These are phyloP conservation scores for Sitta europaea DNA, from an alignment of 2,113 vertebrate genomes.

Conservation along the genomic window DNA sequence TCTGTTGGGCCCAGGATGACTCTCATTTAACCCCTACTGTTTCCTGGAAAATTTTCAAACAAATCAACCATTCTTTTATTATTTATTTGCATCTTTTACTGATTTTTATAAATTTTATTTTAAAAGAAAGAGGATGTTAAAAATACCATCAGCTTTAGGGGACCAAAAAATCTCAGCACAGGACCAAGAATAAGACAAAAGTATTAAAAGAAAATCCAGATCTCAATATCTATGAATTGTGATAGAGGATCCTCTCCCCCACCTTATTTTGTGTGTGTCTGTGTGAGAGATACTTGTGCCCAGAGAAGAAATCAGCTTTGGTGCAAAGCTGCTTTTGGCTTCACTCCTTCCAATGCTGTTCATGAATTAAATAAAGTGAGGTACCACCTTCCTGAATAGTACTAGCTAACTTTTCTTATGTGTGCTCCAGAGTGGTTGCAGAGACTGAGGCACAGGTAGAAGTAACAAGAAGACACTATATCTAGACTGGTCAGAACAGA, in stretches of 20 bases:
- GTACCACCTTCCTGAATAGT: background rate
- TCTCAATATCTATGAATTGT: background rate
- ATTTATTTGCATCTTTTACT: background rate
- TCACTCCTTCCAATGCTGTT: background rate
- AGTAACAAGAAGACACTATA: background rate
- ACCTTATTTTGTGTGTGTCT: too few relatives aligned
- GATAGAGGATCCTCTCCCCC: background rate
- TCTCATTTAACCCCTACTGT: conserved; percentile 13
- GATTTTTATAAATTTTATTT: background rate
- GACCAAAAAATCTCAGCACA: background rate
- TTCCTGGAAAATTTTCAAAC: conserved; percentile 14
- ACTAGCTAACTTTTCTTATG: background rate
- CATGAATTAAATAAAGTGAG: background rate
- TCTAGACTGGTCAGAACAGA: background rate
- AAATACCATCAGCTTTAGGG: background rate
- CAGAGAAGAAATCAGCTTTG: background rate
- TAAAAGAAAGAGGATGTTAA: background rate
- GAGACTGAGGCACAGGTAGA: background rate
- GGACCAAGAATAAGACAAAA: background rate
- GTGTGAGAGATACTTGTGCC: background rate
- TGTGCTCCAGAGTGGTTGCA: background rate
- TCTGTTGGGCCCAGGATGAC: conserved; percentile 18
- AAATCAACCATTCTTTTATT: conserved; percentile 4
- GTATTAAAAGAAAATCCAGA: background rate
- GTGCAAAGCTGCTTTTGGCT: background rate